Base-by-base conservation (phyloP, 2,113 vertebrate species). In the Pluvianellus socialis region DNA sequence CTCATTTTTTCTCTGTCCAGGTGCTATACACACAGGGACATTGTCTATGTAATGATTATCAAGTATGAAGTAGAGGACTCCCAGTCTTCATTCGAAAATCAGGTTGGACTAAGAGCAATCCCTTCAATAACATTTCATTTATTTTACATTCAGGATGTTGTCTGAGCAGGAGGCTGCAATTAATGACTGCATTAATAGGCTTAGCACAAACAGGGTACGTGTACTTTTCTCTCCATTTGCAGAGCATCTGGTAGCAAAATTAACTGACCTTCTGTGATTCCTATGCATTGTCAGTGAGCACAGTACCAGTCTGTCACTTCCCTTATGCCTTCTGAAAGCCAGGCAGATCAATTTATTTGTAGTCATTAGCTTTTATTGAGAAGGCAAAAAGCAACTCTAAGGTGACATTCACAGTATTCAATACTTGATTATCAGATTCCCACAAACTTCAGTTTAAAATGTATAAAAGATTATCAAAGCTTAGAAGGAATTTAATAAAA, bases 231-330 rank as follows among this genome's bases (percentile, higher is more conserved):
- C 23, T 76, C 67, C 55, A 62, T 96, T 94, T 92, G 56, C 32
- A 10, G 24, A 94, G 85, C 85, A 90, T 58, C 55, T 97, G 79
- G 85, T 79, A 88, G 63, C 33, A 76, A 90, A 92, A 92, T 88
- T 84, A 94, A 94, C 20, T 96, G 92, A 91, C 86, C 75, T 97
- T 97, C 93, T 83, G 50, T 90, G 68, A 53, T 90, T 90, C 45
- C 65, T 83, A 5, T 84, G 68, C 35, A 53, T 83, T 96, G 68
- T 93, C 91, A 95, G 38, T 0, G 2, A 86, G 42, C 9, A 1
- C 50, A 77, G 77, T 70, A 89, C 58, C 68, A 86, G 55, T 33
- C 71, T 79, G 61, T 86, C 82, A 47, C 76, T 84, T 83, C 35
- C 28, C 49, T 65, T 70, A 58, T 66, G 72, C 28, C 68, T 94